Evolutionary conservation across 2,797 vertebrate genomes (phyloP).

Genomic region (Sebastes matsubarae): DNA sequence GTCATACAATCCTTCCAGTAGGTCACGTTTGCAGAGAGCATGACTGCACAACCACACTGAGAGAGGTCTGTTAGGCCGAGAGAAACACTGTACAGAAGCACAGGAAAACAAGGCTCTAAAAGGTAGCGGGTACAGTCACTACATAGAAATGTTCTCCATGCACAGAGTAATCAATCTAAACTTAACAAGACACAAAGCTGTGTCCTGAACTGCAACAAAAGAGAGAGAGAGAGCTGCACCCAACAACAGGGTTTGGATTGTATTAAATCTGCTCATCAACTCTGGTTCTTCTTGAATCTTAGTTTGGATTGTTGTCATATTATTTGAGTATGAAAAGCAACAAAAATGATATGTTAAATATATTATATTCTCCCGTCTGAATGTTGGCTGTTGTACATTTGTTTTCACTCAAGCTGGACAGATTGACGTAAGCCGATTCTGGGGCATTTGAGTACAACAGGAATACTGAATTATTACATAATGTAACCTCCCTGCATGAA

Average conservation of each 20-base stretch:
- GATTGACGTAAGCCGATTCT: not conserved
- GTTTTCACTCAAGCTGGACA: not conserved
- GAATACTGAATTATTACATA: not conserved
- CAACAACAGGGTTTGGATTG: not conserved
- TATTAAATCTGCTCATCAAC: not conserved
- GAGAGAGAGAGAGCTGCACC: not conserved
- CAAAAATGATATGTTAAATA: no score
- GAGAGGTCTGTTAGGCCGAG: not conserved
- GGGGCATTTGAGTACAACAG: not conserved
- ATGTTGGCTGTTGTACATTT: not conserved
- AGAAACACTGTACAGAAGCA: not conserved
- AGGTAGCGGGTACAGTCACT: no score
- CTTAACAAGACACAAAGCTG: not conserved
- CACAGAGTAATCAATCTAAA: not conserved
- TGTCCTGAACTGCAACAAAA: not conserved
- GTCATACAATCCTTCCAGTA: no score
- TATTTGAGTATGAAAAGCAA: not conserved
- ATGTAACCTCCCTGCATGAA: not conserved
- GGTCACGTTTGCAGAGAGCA: constrained; percentile 9
- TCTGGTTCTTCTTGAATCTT: not conserved
- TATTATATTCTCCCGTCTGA: not conserved
- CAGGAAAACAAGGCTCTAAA: not conserved
- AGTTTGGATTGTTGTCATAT: not conserved
- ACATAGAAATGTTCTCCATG: not conserved
- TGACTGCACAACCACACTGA: not conserved